phyloP scores from a whole-genome alignment of 2,797 vertebrate genomes.

The Anguilla pacifica region DNA sequence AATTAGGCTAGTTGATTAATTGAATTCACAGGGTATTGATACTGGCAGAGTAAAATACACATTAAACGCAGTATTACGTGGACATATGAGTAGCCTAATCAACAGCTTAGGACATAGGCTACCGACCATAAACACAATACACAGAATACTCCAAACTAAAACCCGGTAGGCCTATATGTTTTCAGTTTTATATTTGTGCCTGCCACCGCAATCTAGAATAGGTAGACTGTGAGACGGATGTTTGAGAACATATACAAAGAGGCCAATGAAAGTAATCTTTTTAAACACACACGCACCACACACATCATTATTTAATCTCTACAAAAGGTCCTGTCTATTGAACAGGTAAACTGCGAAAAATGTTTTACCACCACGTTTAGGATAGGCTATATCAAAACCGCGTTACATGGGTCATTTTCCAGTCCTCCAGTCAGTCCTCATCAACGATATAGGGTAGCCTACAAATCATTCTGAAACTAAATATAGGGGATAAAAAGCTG shows the following conservation, averaged over 20 bases:
- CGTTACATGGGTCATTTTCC: constrained; percentile 60
- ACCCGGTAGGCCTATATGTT: background rate
- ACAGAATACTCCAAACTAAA: constrained; percentile 37
- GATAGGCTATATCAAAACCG: too few species aligned
- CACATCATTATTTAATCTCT: too few species aligned
- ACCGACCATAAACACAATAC: background rate
- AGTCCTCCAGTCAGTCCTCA: constrained; percentile 41
- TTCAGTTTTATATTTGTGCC: constrained; percentile 21
- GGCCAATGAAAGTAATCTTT: too few species aligned
- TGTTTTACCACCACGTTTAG: too few species aligned
- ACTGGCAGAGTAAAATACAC: background rate
- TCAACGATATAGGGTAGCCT: constrained; percentile 37
- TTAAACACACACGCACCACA: too few species aligned
- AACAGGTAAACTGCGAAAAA: too few species aligned
- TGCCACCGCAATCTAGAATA: background rate
- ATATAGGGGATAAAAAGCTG: constrained; percentile 44
- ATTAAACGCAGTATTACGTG: background rate
- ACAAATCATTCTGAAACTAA: constrained; percentile 51
- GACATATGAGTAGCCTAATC: background rate
- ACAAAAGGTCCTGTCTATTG: too few species aligned
- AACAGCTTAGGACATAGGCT: constrained; percentile 36
- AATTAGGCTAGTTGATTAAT: constrained; percentile 55
- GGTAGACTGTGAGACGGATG: too few species aligned
- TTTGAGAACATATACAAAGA: too few species aligned
- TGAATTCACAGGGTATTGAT: constrained; percentile 36